Evolutionary conservation across 2,113 vertebrate genomes (phyloP).

Genomic region (Myanophis thanlyinensis): DNA sequence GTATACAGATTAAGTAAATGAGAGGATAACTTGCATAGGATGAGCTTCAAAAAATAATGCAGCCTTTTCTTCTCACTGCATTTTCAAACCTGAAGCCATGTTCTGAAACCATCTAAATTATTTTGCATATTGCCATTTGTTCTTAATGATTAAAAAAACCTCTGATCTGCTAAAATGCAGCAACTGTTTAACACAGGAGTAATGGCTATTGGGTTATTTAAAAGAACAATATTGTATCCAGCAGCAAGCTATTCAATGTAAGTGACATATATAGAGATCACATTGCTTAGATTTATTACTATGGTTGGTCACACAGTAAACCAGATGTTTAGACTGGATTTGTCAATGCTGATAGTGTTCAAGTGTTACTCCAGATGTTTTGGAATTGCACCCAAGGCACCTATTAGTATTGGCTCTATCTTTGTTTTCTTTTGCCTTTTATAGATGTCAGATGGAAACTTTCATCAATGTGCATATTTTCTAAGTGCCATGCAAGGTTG

Average conservation of each 20-base stretch:
- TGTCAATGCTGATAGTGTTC: neutral
- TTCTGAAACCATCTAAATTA: neutral
- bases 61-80: neutral
- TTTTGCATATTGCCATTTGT: no score
- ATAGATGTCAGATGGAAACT: neutral
- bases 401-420: neutral
- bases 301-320: neutral
- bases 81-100: neutral
- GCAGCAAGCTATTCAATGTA: neutral
- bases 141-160: neutral
- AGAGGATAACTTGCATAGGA: neutral
- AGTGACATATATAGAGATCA: neutral
- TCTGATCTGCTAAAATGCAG: neutral
- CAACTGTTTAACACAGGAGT: neutral
- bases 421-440: neutral
- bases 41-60: neutral
- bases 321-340: neutral
- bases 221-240: neutral
- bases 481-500: neutral
- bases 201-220: neutral
- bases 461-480: neutral
- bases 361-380: neutral
- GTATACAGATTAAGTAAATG: neutral
- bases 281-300: neutral
- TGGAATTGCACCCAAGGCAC: neutral